Evolutionary conservation across 2,888 invertebrate species (phyloP).

Genomic region (Portevinia maculata): DNA sequence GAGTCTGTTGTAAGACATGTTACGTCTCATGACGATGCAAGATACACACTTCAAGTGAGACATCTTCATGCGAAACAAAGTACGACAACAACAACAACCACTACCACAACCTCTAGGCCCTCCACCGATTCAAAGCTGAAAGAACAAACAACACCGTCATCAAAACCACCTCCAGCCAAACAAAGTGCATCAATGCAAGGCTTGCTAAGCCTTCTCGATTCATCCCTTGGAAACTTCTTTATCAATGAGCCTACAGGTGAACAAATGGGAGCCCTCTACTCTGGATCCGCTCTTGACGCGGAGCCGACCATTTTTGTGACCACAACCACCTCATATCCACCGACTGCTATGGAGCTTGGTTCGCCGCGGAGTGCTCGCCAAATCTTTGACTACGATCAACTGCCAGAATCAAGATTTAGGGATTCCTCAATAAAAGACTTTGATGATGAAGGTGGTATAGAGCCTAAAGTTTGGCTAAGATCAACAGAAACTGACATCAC

Average conservation of each 20-base stretch:
- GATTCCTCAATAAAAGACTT: conserved; percentile 47
- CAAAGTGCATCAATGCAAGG: conserved; percentile 77
- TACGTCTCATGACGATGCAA: conserved; percentile 73
- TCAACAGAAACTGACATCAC: conserved; percentile 65
- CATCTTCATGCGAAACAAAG: conserved; percentile 81
- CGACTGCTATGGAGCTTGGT: conserved; percentile 52
- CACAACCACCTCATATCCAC: conserved; percentile 67
- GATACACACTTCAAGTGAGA: conserved; percentile 80
- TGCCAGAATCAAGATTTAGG: conserved; percentile 80
- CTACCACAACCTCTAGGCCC: conserved; percentile 71
- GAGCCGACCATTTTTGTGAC: conserved; percentile 68
- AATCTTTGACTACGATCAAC: conserved; percentile 82
- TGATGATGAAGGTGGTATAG: conserved; percentile 32
- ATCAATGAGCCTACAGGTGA: conserved; percentile 76
- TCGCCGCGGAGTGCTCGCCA: conserved; percentile 80
- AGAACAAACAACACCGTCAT: conserved; percentile 39
- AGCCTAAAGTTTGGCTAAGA: conserved; percentile 43
- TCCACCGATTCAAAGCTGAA: conserved; percentile 18
- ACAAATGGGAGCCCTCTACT: conserved; percentile 49
- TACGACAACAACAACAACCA: conserved; percentile 65
- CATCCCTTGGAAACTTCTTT: conserved; percentile 79
- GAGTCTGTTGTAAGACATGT: conserved; percentile 81
- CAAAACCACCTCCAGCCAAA: conserved; percentile 31
- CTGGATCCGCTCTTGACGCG: conserved; percentile 42
- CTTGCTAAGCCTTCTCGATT: conserved; percentile 80